Conservation (phyloP, 2,888 invertebrate species). For the Clepsis dumicolana region DNA sequence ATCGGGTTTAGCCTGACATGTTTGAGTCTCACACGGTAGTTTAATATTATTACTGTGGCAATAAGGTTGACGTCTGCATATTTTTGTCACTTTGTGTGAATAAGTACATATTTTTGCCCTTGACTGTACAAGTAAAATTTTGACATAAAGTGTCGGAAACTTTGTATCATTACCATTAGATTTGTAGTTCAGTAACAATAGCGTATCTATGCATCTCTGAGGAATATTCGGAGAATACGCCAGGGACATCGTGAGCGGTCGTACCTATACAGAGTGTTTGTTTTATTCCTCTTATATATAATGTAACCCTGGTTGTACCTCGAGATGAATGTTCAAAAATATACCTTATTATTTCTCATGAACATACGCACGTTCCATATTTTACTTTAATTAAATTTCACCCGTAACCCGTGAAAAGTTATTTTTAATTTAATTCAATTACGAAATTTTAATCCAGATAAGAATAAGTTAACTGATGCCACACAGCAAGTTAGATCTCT, state of each 20-base stretch:
- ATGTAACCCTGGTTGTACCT: background rate
- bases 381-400: background rate
- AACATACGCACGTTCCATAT: background rate
- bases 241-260: background rate
- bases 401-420: background rate
- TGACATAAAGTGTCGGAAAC: background rate
- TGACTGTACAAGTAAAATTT: background rate
- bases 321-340: background rate
- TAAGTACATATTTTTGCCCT: no score
- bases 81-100: no score
- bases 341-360: background rate
- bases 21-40: no score
- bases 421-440: background rate
- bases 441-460: background rate
- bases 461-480: background rate
- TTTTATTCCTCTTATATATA: background rate
- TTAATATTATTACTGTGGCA: no score
- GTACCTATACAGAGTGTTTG: conserved; percentile 2
- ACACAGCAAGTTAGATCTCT: no score
- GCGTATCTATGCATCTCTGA: background rate
- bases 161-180: conserved; percentile 4
- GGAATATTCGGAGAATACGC: background rate
- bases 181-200: background rate
- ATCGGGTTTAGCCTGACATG: no score
- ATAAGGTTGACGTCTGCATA: no score